phyloP scores from a whole-genome alignment of 2,797 vertebrate species.

The Percopsis omiscomaycus region DNA sequence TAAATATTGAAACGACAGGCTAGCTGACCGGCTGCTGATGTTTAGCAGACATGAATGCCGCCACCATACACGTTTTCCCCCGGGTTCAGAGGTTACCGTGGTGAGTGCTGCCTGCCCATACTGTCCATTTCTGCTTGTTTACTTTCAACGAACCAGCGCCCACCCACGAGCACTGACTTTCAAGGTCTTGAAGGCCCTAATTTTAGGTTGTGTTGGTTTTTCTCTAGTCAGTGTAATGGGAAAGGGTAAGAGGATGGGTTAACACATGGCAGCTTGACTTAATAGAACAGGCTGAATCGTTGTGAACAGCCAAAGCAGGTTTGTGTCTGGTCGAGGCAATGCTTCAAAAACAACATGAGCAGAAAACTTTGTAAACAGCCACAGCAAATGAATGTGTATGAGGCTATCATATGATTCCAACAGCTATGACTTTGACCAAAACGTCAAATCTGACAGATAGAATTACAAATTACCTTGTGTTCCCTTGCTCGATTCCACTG shows the following conservation, averaged over 20 bases:
- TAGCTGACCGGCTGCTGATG: conserved; percentile 48
- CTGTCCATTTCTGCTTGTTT: conserved; percentile 57
- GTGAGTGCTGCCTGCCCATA: conserved; percentile 50
- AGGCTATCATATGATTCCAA: conserved; percentile 43
- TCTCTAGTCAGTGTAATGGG: conserved; percentile 32
- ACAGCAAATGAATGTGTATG: conserved; percentile 52
- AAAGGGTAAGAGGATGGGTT: conserved; percentile 21
- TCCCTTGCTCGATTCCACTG: conserved; percentile 12
- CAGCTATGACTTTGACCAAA: conserved; percentile 28
- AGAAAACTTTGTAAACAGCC: conserved; percentile 36
- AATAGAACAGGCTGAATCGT: background rate
- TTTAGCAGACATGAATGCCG: conserved; percentile 61
- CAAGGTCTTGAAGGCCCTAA: conserved; percentile 35
- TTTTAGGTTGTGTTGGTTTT: conserved; percentile 50
- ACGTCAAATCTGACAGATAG: conserved; percentile 50
- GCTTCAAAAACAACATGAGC: conserved; percentile 15
- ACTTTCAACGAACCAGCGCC: conserved; percentile 51
- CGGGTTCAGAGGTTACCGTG: conserved; percentile 61
- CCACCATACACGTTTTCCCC: conserved; percentile 49
- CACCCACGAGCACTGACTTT: conserved; percentile 57
- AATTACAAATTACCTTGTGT: conserved; percentile 45
- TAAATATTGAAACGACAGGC: conserved; percentile 58
- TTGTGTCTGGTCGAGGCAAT: conserved; percentile 27
- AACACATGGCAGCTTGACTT: conserved; percentile 25
- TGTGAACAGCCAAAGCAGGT: conserved; percentile 25